These are phyloP conservation scores for Halcyon chelicuti DNA, from an alignment of 2,797 vertebrate species.

Conservation along the genomic window DNA sequence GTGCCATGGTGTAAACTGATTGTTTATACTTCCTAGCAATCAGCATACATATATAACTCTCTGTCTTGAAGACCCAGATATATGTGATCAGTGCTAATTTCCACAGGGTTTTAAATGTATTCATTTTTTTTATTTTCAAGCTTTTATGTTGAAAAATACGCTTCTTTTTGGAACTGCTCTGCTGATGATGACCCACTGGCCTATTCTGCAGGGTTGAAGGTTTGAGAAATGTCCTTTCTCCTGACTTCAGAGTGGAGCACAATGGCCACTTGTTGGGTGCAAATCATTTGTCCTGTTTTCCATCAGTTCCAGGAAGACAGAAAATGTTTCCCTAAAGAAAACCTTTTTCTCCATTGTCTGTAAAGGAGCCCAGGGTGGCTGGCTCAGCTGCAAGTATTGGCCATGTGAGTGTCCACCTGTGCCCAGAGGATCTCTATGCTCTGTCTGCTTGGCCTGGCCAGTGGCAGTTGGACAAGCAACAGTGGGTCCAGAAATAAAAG, in stretches of 20 bases:
- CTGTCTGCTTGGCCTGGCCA: not conserved
- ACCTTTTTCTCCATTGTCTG: not conserved
- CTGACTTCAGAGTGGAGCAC: not conserved
- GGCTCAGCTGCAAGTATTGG: not conserved
- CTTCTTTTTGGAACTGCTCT: not conserved
- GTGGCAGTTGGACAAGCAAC: not conserved
- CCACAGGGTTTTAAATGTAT: not conserved
- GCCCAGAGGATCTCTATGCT: not conserved
- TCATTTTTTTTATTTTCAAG: not conserved
- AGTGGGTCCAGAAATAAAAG: not conserved
- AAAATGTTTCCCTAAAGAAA: not conserved
- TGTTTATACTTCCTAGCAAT: not conserved
- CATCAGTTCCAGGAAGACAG: not conserved
- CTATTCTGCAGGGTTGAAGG: not conserved
- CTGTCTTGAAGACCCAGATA: not conserved
- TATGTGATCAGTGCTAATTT: not conserved
- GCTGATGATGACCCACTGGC: not conserved
- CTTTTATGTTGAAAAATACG: not conserved
- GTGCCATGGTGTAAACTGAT: not conserved
- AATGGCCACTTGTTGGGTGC: not conserved
- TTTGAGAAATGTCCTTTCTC: not conserved
- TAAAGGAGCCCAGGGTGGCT: not conserved
- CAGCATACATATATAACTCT: rapidly evolving
- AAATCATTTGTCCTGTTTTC: not conserved
- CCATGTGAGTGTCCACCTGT: not conserved